phyloP scores from a whole-genome alignment of 2,888 invertebrate species.

The Podabrus alpinus region DNA sequence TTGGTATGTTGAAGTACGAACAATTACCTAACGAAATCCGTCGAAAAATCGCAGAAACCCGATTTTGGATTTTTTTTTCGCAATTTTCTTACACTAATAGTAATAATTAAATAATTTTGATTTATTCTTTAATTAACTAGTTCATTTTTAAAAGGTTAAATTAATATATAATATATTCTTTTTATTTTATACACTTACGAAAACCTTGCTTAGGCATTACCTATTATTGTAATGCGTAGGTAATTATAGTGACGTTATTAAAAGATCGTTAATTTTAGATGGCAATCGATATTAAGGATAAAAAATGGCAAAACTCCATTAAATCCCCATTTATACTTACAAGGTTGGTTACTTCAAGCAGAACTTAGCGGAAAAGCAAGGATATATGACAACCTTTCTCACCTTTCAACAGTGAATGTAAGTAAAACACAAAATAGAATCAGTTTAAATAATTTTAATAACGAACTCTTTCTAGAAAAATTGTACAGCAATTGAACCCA shows the following conservation, averaged over 20 bases:
- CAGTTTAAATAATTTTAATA: slow-evolving; percentile 3
- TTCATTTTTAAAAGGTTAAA: too few relatives aligned
- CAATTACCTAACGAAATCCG: too few relatives aligned
- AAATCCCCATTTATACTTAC: slow-evolving; percentile 59
- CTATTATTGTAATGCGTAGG: too few relatives aligned
- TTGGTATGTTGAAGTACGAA: too few relatives aligned
- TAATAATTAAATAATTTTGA: too few relatives aligned
- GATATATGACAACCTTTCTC: slow-evolving; percentile 47
- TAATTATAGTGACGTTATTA: not conserved
- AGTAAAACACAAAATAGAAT: slow-evolving; percentile 29
- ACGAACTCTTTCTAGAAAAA: slow-evolving; percentile 32
- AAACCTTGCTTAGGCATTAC: too few relatives aligned
- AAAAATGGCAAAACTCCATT: slow-evolving; percentile 53
- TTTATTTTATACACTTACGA: too few relatives aligned
- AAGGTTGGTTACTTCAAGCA: slow-evolving; percentile 60
- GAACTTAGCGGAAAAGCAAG: slow-evolving; percentile 54
- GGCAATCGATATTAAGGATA: slow-evolving; percentile 59
- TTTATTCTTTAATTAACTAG: too few relatives aligned
- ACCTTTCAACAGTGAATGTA: slow-evolving; percentile 40
- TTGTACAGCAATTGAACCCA: slow-evolving; percentile 29
- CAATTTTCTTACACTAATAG: too few relatives aligned
- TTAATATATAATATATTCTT: too few relatives aligned
- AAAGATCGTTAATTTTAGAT: slow-evolving; percentile 50
- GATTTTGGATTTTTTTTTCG: too few relatives aligned
- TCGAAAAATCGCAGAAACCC: too few relatives aligned